Percentiles rank a stretch among this genome's conserved stretches.
Evolutionary conservation across 1,140 invertebrate genomes (phyloP).

Genomic region (Aethina tumida): DNA sequence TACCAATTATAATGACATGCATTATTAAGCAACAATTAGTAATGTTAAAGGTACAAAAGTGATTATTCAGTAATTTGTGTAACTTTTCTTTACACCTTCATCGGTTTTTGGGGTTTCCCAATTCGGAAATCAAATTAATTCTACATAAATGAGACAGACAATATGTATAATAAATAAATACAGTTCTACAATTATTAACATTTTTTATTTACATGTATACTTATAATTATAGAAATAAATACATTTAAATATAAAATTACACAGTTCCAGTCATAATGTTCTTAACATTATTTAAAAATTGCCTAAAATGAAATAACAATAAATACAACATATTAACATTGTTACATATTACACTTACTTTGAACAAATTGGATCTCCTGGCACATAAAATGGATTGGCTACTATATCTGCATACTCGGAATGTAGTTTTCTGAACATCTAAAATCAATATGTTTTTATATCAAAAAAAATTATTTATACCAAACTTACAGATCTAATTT

Average conservation of each 20-base stretch:
- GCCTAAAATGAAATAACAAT: slow-evolving; percentile 41
- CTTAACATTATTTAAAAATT: slow-evolving; percentile 51
- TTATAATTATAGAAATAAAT: slow-evolving; percentile 1
- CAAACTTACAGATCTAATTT: slow-evolving; percentile 74
- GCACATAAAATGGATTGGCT: slow-evolving; percentile 91
- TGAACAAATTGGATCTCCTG: slow-evolving; percentile 72
- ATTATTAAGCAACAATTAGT: too few species aligned
- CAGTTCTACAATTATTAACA: slow-evolving; percentile 2
- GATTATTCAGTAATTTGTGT: too few species aligned
- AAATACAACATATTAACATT: slow-evolving; percentile 1
- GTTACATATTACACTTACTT: slow-evolving; percentile 46
- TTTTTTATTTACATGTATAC: not conserved
- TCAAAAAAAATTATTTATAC: slow-evolving; percentile 11
- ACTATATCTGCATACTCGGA: slow-evolving; percentile 84
- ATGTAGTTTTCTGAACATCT: slow-evolving; percentile 88
- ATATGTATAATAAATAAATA: too few species aligned
- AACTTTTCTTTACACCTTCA: too few species aligned
- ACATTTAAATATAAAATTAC: slow-evolving; percentile 10
- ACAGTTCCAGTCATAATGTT: slow-evolving; percentile 46
- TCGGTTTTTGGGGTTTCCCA: too few species aligned
- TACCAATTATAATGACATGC: too few species aligned
- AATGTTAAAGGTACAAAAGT: too few species aligned
- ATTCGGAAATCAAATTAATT: too few species aligned
- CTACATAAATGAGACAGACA: too few species aligned
- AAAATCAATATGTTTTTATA: slow-evolving; percentile 25